Conservation (phyloP, 2,113 vertebrate genomes). For the Microcebus griseorufus region DNA sequence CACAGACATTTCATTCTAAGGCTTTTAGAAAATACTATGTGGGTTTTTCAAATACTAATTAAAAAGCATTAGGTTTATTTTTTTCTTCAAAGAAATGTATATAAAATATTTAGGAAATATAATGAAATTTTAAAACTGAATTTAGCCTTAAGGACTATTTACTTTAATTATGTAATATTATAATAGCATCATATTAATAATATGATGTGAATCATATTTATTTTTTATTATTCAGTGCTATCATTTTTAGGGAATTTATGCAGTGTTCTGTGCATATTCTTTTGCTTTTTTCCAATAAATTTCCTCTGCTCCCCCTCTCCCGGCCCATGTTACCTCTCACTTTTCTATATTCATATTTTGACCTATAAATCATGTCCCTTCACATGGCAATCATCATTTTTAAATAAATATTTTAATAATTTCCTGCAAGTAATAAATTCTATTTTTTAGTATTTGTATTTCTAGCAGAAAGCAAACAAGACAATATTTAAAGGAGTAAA, state of each 20-base stretch:
- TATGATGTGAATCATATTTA: not conserved
- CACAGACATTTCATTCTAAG: not conserved
- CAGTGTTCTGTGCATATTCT: not conserved
- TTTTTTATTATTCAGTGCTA: not conserved
- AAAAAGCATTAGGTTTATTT: not conserved
- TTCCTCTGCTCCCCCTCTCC: rapidly evolving
- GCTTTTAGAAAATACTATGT: not conserved
- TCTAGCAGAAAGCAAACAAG: not conserved
- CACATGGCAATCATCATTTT: not conserved
- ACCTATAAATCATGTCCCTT: not conserved
- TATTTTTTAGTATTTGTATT: not conserved
- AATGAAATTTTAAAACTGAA: not conserved
- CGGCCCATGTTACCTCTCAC: not conserved
- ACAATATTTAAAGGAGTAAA: not conserved
- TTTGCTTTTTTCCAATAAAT: not conserved
- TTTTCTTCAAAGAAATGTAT: not conserved
- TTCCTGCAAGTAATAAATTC: not conserved
- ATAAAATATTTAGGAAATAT: not conserved
- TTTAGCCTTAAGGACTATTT: not conserved
- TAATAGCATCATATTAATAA: no score
- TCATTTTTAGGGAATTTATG: not conserved
- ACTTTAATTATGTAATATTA: not conserved
- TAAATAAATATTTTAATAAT: not conserved
- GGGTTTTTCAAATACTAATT: not conserved
- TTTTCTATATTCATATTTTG: not conserved